Percentiles rank a stretch among this genome's conserved stretches.
These are phyloP conservation scores for Dinomys branickii DNA, from an alignment of 2,113 vertebrate genomes.

Conservation along the genomic window DNA sequence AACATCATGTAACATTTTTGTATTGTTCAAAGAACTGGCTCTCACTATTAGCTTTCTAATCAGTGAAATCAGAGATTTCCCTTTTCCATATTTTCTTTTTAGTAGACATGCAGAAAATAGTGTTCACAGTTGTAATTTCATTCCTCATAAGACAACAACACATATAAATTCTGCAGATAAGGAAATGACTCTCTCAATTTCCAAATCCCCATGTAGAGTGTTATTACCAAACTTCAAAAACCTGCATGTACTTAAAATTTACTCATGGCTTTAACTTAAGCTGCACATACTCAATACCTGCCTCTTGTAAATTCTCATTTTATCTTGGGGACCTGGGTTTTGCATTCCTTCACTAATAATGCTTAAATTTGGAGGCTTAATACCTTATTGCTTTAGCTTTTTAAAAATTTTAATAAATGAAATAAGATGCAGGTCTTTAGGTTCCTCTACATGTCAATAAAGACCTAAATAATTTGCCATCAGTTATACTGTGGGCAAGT, in stretches of 20 bases:
- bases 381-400: background rate
- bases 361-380: background rate
- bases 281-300: background rate
- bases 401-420: background rate
- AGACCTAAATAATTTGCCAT: background rate
- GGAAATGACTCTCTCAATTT: background rate
- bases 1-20: background rate
- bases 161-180: constrained; percentile 6
- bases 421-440: background rate
- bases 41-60: background rate
- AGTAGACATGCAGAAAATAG: background rate
- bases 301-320: constrained; percentile 49
- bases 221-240: background rate
- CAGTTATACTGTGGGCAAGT: background rate
- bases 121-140: background rate
- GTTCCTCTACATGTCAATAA: background rate
- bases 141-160: background rate
- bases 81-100: background rate
- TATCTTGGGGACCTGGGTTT: background rate
- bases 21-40: constrained; percentile 8
- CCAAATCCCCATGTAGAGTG: background rate
- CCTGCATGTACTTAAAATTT: background rate
- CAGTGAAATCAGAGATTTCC: background rate
- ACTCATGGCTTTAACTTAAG: background rate
- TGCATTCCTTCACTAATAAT: background rate